Percentiles rank a stretch among this genome's conserved stretches.
Evolutionary conservation across 2,888 invertebrate genomes (phyloP).

Genomic region (Nymphalis c-album): DNA sequence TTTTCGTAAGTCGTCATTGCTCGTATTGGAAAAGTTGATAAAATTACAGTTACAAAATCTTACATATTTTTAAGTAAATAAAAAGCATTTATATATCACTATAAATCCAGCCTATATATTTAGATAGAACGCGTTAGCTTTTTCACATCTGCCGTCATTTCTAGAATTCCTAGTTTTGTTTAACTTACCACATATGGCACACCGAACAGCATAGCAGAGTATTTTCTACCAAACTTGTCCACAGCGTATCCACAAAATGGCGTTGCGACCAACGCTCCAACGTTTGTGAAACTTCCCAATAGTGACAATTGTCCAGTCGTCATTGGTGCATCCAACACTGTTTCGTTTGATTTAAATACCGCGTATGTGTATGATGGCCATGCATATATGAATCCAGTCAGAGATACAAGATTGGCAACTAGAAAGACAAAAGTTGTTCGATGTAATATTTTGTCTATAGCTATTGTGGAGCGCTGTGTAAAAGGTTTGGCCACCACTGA

Average conservation of each 20-base stretch:
- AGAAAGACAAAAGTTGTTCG: neutral
- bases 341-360: slow-evolving; percentile 62
- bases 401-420: slow-evolving; percentile 62
- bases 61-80: too few relatives aligned
- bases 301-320: slow-evolving; percentile 58
- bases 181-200: slow-evolving; percentile 64
- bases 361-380: slow-evolving; percentile 72
- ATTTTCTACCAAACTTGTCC: slow-evolving; percentile 64
- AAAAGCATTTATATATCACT: too few relatives aligned
- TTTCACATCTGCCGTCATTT: too few relatives aligned
- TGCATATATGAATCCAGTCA: slow-evolving; percentile 64
- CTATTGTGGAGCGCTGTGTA: too few relatives aligned
- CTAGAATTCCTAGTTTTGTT: neutral
- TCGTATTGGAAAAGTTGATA: too few relatives aligned
- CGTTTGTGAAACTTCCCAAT: slow-evolving; percentile 65
- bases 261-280: slow-evolving; percentile 61
- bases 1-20: too few relatives aligned
- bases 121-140: too few relatives aligned
- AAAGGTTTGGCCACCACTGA: too few relatives aligned
- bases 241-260: slow-evolving; percentile 65
- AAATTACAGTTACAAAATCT: too few relatives aligned
- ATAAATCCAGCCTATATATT: too few relatives aligned
- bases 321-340: slow-evolving; percentile 61
- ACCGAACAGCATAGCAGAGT: slow-evolving; percentile 66
- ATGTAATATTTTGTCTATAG: neutral